Base-by-base conservation (phyloP, 2,113 vertebrate species). In the Suricata suricatta region DNA sequence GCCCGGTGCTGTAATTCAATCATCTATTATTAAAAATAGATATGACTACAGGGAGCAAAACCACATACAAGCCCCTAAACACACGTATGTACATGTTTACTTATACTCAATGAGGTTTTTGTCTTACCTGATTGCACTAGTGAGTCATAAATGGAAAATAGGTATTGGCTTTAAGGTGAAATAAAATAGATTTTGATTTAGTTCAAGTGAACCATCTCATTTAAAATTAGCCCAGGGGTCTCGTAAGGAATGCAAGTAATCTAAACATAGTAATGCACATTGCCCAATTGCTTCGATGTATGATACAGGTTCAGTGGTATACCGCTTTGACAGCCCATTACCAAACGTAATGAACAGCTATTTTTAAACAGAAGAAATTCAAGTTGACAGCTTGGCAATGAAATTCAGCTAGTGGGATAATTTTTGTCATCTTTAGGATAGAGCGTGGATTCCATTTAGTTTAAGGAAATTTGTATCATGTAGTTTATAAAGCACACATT, bases 311-410 rank as follows among this genome's bases (percentile, higher is more conserved):
- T 99, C 98, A 98, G 98, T 98, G 98, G 98, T 97, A 94, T 97
- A 98, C 90, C 98, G 98, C 98, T 99, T 99, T 99, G 99, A 99
- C 99, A 99, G 98, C 98, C 99, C 98, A 99, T 99, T 99, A 99
- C 98, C 95, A 98, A 98, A 98, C 98, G 98, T 99, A 99, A 99
- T 99, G 99, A 99, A 98, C 99, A 99, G 98, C 98, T 99, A 98
- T 99, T 99, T 99, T 98, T 99, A 99, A 99, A 99, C 96, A 98
- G 98, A 98, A 99, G 98, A 99, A 98, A 99, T 99, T 98, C 97
- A 98, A 98, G 98, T 98, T 99, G 99, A 99, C 99, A 99, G 99
- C 98, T 98, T 99, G 98, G 98, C 98, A 98, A 97, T 98, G 98
- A 98, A 98, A 99, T 98, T 98, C 98, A 99, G 99, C 99, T 99